Conservation (phyloP, 1,140 invertebrate genomes). For the Adelges cooleyi region DNA sequence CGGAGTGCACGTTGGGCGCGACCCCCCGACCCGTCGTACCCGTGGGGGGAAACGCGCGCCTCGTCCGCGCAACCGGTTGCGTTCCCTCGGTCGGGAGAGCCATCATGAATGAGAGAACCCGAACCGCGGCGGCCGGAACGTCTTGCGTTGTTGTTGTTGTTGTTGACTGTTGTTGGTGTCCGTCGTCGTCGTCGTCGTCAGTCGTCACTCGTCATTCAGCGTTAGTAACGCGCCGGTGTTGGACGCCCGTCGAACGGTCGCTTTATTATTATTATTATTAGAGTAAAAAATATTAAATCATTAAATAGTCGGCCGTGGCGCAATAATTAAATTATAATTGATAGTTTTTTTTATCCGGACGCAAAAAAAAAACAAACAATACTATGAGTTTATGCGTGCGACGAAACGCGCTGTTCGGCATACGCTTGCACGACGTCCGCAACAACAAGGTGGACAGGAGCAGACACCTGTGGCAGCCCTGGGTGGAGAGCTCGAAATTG, state of each 20-base stretch:
- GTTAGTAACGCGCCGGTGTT: neutral
- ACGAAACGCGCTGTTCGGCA: neutral
- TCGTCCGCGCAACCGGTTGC: slow-evolving; percentile 8
- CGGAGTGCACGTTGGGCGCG: neutral
- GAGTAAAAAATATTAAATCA: too few relatives aligned
- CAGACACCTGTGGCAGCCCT: slow-evolving; percentile 23
- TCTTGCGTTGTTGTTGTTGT: neutral
- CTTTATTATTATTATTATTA: too few relatives aligned
- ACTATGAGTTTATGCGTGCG: slow-evolving; percentile 6
- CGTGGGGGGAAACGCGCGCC: neutral
- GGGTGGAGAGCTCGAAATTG: slow-evolving; percentile 7
- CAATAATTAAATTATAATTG: too few relatives aligned
- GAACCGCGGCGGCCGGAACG: neutral
- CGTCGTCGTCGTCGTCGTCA: neutral
- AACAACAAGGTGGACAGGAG: slow-evolving; percentile 21
- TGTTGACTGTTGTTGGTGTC: neutral
- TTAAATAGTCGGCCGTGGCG: too few relatives aligned
- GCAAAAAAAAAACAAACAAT: neutral
- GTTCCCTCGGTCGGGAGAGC: neutral
- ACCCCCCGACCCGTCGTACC: neutral
- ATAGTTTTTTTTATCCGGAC: too few relatives aligned
- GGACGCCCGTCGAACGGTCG: neutral
- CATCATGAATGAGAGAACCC: slow-evolving; percentile 21
- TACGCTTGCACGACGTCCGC: neutral
- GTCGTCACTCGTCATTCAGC: neutral